A percentile compares a stretch with the other conserved stretches of the same genome.
These are phyloP conservation scores for Dicranocentrus wangi DNA, from an alignment of 2,888 invertebrate species.

Conservation along the genomic window DNA sequence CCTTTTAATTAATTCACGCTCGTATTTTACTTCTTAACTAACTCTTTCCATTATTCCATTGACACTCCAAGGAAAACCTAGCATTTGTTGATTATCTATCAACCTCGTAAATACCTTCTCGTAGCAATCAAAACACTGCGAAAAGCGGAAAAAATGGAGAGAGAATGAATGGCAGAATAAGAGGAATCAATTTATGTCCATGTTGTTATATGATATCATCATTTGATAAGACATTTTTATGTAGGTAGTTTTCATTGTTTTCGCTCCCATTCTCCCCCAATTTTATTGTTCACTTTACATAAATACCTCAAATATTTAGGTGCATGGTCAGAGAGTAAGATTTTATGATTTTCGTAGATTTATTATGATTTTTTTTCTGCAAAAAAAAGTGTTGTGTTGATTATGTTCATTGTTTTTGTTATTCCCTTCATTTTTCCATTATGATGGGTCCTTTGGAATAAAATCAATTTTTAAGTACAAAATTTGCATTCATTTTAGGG, in stretches of 20 bases:
- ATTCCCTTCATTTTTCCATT: background rate
- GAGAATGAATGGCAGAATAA: slow-evolving; percentile 2
- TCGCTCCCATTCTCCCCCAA: background rate
- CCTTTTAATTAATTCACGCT: slow-evolving; percentile 53
- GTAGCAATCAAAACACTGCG: background rate
- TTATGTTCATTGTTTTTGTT: too few relatives aligned
- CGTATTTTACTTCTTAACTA: slow-evolving; percentile 31
- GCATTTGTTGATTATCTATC: background rate
- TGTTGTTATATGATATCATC: background rate
- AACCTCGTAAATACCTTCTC: background rate
- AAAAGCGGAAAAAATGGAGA: background rate
- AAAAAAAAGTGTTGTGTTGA: too few relatives aligned
- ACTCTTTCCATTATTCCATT: slow-evolving; percentile 30
- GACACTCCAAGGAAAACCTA: slow-evolving; percentile 47
- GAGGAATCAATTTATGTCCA: background rate
- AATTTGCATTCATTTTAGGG: too few relatives aligned
- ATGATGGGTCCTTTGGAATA: too few relatives aligned
- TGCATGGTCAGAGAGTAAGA: background rate
- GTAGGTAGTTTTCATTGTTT: too few relatives aligned
- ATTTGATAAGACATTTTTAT: too few relatives aligned
- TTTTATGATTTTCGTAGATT: slow-evolving; percentile 1
- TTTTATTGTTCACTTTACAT: slow-evolving; percentile 6
- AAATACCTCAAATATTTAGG: background rate
- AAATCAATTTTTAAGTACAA: too few relatives aligned
- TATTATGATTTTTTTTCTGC: background rate